Conservation (phyloP, 1,140 invertebrate genomes). For the Leptopilina clavipes region DNA sequence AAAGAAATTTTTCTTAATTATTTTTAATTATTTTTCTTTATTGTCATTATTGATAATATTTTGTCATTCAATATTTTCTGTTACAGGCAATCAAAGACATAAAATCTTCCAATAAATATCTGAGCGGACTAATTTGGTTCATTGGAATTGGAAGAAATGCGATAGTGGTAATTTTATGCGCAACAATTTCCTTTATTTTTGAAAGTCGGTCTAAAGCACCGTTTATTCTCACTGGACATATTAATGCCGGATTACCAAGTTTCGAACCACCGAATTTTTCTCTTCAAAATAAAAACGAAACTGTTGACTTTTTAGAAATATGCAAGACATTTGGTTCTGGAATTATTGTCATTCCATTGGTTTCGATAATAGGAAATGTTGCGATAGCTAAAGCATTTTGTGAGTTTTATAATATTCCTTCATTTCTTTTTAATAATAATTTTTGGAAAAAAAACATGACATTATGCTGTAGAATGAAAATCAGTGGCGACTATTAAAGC, state of each 20-base stretch:
- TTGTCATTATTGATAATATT: background rate
- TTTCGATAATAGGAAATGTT: slow-evolving; percentile 84
- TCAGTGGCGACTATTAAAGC: background rate
- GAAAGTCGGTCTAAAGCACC: slow-evolving; percentile 64
- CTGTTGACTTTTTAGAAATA: slow-evolving; percentile 75
- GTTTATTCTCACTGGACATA: slow-evolving; percentile 75
- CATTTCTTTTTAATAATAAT: background rate
- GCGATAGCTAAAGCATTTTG: slow-evolving; percentile 86
- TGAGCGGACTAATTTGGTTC: slow-evolving; percentile 79
- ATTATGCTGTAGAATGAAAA: too few species aligned
- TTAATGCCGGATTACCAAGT: slow-evolving; percentile 77
- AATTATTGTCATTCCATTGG: slow-evolving; percentile 80
- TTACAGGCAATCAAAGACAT: slow-evolving; percentile 75
- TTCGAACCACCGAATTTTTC: slow-evolving; percentile 75
- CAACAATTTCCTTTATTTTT: slow-evolving; percentile 77
- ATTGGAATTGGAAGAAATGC: slow-evolving; percentile 84
- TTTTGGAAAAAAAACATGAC: too few species aligned
- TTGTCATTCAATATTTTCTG: slow-evolving; percentile 47
- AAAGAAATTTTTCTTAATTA: background rate
- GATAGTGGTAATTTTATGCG: slow-evolving; percentile 82
- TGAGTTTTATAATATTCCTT: slow-evolving; percentile 67
- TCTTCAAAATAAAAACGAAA: slow-evolving; percentile 72
- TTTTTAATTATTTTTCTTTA: background rate
- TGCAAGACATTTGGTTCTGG: slow-evolving; percentile 78
- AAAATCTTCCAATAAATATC: slow-evolving; percentile 67